Base-by-base conservation (phyloP, 2,888 invertebrate genomes). In the Plutella xylostella region DNA sequence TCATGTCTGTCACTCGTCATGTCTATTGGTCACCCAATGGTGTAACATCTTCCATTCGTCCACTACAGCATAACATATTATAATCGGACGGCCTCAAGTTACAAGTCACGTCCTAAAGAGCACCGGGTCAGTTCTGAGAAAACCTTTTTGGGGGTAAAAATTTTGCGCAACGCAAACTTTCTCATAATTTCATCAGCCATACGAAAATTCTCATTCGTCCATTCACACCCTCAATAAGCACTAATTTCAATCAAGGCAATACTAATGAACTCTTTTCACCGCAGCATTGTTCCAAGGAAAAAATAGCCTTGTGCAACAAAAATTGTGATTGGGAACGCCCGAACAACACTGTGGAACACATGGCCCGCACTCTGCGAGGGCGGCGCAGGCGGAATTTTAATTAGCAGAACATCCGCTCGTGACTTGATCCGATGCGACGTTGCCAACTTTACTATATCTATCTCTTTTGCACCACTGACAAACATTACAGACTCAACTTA, bases 401-500 rank as follows among this genome's bases (percentile, higher is more conserved):
- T 83, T 83, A 83, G 79, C 79, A 80, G 83, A 82, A 83, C 80
- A 83, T 83, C 83, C 83, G 83, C 79, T 82, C 80, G 72, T 76
- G 73, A 75, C 73, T 76, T 61, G 67, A 63, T 65, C 60, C 61
- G 65, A 70, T 66, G 78, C 80, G 74, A 62, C 63, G 82, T 79
- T 82, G 82, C 79, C 82, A 73, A 67, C 66, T 72, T 61, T 64
- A 66, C 61, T 60, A 56, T 56, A 46, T 56, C 64, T 62, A 54
- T 76, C 76, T 67, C 75, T 61, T 63, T 80, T 70, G 43, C 65
- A 61, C 73, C 72, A 49, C 50, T 50, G 14, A 15, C 3, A 12
- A 14, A 28, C 31, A 15, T 28, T 33, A 38, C 39, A 9, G 15
- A 33, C 19, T 35, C 37, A 44, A 43, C 17, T 19, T 34, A 39